phyloP scores from a whole-genome alignment of 2,797 vertebrate species.

The Hemibagrus guttatus region DNA sequence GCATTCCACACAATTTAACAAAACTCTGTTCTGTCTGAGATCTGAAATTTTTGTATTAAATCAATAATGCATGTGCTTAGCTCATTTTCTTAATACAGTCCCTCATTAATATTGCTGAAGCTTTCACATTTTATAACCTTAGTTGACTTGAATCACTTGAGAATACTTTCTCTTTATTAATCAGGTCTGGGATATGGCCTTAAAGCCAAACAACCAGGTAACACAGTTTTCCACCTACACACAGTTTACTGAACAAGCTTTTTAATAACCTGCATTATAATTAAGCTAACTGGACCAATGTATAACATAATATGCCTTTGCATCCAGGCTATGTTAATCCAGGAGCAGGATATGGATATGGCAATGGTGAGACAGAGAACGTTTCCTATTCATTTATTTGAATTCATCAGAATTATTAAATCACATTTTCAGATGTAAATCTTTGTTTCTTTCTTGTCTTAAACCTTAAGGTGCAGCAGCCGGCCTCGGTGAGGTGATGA shows the following conservation, averaged over 20 bases:
- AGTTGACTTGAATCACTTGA: not conserved
- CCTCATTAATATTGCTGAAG: not conserved
- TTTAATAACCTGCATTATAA: not conserved
- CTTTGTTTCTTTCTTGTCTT: not conserved
- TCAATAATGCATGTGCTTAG: not conserved
- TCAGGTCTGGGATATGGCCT: conserved; percentile 55
- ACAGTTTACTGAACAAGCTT: not conserved
- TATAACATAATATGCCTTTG: not conserved
- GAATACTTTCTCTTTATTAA: not conserved
- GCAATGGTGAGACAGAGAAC: conserved; percentile 43
- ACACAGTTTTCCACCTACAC: not conserved
- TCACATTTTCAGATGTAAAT: not conserved
- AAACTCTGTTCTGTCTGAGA: not conserved
- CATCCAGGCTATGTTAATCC: conserved; percentile 61
- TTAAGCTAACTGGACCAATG: not conserved
- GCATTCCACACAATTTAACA: not conserved
- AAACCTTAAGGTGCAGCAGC: not conserved
- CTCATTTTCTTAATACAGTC: not conserved
- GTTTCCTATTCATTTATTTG: not conserved
- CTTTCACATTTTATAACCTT: not conserved
- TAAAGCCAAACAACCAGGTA: conserved; percentile 60
- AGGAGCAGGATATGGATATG: conserved; percentile 60
- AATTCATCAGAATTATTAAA: not conserved
- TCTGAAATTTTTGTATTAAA: not conserved
- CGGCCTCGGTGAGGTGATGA: not conserved